phyloP scores from a whole-genome alignment of 2,113 vertebrate genomes.

The Nesospiza acunhae region DNA sequence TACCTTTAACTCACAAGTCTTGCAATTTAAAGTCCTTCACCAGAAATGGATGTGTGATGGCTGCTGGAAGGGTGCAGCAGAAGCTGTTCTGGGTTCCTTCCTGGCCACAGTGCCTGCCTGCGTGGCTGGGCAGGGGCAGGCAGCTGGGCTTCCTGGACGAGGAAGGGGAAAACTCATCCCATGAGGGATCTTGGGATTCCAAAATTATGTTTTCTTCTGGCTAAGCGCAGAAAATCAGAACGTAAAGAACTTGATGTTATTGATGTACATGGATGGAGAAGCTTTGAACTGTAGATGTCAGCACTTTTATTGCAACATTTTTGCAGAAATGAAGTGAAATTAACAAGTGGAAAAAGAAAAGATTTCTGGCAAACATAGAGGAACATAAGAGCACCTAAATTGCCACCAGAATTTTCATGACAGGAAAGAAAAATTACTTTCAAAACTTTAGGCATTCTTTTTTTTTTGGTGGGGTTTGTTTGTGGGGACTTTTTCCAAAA shows the following conservation, averaged over 20 bases:
- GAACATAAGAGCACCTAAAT: background rate
- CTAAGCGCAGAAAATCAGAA: background rate
- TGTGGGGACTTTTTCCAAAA: background rate
- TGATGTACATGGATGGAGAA: background rate
- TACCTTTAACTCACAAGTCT: background rate
- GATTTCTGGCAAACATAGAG: background rate
- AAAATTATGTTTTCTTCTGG: background rate
- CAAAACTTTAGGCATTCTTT: background rate
- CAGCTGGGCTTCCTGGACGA: background rate
- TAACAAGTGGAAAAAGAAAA: background rate
- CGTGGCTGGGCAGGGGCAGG: background rate
- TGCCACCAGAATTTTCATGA: background rate
- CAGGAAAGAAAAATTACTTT: background rate
- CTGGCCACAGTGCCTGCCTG: accelerated
- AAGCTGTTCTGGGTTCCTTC: background rate
- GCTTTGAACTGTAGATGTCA: background rate
- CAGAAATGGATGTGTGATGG: background rate
- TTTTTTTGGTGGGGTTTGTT: too few relatives aligned
- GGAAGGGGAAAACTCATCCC: background rate
- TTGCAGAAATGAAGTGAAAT: background rate
- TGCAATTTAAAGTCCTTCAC: background rate
- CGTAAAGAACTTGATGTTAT: background rate
- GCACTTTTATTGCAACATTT: background rate
- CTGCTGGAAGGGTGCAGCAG: background rate
- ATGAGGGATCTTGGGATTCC: background rate